Evolutionary conservation across 2,113 vertebrate species (phyloP).

Genomic region (Fukomys damarensis): DNA sequence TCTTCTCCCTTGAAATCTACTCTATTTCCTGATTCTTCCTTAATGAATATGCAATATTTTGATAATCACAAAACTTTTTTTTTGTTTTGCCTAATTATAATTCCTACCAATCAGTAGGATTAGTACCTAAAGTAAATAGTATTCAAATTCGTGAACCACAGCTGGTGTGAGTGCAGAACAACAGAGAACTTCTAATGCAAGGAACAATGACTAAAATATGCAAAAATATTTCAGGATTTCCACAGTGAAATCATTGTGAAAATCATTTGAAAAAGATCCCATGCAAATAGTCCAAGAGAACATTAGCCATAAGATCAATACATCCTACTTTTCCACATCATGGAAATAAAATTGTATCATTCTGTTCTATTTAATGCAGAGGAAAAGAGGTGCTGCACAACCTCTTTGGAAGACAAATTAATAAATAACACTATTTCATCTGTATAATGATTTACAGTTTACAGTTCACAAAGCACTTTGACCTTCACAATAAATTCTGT

Average conservation of each 20-base stretch:
- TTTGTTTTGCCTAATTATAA: slow-evolving; percentile 49
- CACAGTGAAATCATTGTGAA: not conserved
- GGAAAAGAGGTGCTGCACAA: slow-evolving; percentile 38
- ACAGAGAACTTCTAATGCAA: slow-evolving; percentile 53
- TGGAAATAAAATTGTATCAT: slow-evolving; percentile 26
- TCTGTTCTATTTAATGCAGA: slow-evolving; percentile 1
- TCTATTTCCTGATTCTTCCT: slow-evolving; percentile 25
- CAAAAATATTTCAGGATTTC: slow-evolving; percentile 62
- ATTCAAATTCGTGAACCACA: not conserved
- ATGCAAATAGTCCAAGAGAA: slow-evolving; percentile 61
- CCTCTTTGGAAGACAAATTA: slow-evolving; percentile 68
- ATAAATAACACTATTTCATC: slow-evolving; percentile 69
- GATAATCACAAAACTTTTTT: slow-evolving; percentile 4
- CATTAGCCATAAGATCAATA: slow-evolving; percentile 37
- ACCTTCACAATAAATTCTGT: slow-evolving; percentile 60
- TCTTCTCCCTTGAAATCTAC: slow-evolving; percentile 42
- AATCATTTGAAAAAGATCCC: slow-evolving; percentile 31
- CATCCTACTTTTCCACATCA: slow-evolving; percentile 8
- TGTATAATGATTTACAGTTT: slow-evolving; percentile 78
- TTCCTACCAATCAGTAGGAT: slow-evolving; percentile 1
- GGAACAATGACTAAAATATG: slow-evolving; percentile 11
- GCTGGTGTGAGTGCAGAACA: slow-evolving; percentile 28
- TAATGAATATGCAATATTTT: slow-evolving; percentile 49
- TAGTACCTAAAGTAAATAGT: slow-evolving; percentile 38
- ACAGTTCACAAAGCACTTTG: slow-evolving; percentile 68